Conservation (phyloP, 2,797 vertebrate species). For the Menidia menidia region DNA sequence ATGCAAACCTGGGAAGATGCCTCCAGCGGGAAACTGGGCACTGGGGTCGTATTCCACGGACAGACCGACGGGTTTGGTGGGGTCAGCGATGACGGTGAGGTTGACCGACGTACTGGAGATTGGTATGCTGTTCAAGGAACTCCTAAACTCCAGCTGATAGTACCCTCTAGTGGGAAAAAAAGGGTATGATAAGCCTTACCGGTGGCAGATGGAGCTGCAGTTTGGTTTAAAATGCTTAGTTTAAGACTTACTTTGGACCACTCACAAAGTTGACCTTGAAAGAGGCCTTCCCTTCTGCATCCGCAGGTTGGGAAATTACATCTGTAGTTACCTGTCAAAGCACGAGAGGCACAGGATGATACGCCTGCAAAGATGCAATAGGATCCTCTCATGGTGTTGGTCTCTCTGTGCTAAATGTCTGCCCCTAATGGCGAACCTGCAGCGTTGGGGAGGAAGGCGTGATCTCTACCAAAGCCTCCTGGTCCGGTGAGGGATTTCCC, state of each 20-base stretch:
- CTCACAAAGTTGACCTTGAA: constrained; percentile 82
- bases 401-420: background rate
- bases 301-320: constrained; percentile 81
- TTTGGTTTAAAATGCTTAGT: too few species aligned
- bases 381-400: too few species aligned
- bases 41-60: constrained; percentile 82
- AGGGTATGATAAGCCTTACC: constrained; percentile 21
- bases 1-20: constrained; percentile 86
- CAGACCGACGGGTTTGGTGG: constrained; percentile 86
- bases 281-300: constrained; percentile 84
- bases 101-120: constrained; percentile 84
- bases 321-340: constrained; percentile 76
- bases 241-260: constrained; percentile 87
- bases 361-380: too few species aligned
- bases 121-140: constrained; percentile 74
- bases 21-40: constrained; percentile 83
- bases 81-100: constrained; percentile 88
- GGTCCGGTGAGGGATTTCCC: constrained; percentile 86
- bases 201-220: background rate
- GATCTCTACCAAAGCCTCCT: constrained; percentile 78
- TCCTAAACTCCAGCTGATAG: constrained; percentile 83
- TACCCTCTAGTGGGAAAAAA: constrained; percentile 84
- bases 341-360: background rate
- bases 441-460: constrained; percentile 38
- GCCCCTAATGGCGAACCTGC: constrained; percentile 58